Conservation (phyloP, 2,113 vertebrate species). For the Dasyornis broadbenti region DNA sequence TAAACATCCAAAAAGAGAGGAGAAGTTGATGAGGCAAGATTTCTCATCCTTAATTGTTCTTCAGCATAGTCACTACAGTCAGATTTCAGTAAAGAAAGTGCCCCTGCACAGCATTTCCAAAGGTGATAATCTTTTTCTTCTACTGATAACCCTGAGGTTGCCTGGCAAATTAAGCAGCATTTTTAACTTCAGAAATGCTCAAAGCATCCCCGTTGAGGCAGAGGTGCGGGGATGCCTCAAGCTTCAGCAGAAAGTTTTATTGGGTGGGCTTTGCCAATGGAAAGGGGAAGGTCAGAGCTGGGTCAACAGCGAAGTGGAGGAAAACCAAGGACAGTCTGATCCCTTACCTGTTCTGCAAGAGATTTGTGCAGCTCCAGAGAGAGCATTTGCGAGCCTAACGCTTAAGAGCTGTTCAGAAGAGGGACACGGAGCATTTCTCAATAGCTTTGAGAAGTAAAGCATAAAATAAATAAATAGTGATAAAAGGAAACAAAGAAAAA, state of each 20-base stretch:
- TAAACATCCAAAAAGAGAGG: neutral
- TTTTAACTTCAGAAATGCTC: neutral
- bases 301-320: rapidly evolving
- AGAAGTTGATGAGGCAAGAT: neutral
- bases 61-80: neutral
- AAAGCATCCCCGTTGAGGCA: neutral
- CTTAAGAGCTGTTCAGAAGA: neutral
- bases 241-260: neutral
- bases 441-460: neutral
- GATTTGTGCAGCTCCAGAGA: neutral
- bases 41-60: neutral
- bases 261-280: neutral
- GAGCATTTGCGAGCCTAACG: neutral
- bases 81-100: neutral
- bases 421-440: neutral
- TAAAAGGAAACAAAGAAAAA: neutral
- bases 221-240: neutral
- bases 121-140: neutral
- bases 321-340: neutral
- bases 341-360: neutral
- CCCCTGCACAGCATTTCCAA: neutral
- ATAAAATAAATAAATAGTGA: neutral
- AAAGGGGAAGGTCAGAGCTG: neutral
- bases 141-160: neutral
- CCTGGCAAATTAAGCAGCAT: neutral